These are phyloP conservation scores for Vulpes ferrilata DNA, from an alignment of 2,113 vertebrate species.

Conservation along the genomic window DNA sequence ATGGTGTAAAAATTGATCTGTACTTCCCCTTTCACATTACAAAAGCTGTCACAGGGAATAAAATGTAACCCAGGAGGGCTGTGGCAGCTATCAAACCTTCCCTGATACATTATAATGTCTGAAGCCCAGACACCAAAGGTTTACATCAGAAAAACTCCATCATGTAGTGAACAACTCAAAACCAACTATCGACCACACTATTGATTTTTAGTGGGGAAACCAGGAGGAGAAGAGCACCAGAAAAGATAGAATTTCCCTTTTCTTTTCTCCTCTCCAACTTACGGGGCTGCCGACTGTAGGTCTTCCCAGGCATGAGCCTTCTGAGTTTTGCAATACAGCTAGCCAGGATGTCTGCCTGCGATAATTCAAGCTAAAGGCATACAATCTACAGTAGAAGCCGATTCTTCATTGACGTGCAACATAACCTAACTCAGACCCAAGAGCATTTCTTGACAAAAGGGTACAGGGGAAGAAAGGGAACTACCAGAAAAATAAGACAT, in stretches of 20 bases:
- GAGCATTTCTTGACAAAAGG: constrained; percentile 82
- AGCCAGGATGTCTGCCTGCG: constrained; percentile 90
- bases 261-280: constrained; percentile 81
- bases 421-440: constrained; percentile 82
- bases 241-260: constrained; percentile 90
- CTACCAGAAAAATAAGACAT: constrained; percentile 72
- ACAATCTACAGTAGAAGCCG: constrained; percentile 83
- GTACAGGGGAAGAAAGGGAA: constrained; percentile 51
- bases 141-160: constrained; percentile 89
- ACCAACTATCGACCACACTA: constrained; percentile 90
- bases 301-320: constrained; percentile 85
- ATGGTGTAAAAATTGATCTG: constrained; percentile 83
- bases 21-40: constrained; percentile 87
- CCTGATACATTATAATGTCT: constrained; percentile 87
- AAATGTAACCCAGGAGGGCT: constrained; percentile 86
- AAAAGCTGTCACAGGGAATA: constrained; percentile 88
- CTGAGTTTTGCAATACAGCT: constrained; percentile 86
- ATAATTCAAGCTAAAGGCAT: constrained; percentile 89
- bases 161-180: constrained; percentile 89
- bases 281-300: constrained; percentile 84
- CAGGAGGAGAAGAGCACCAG: constrained; percentile 87
- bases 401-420: constrained; percentile 86
- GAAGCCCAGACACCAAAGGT: constrained; percentile 87
- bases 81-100: constrained; percentile 85
- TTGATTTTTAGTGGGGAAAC: constrained; percentile 90